Conservation (phyloP, 1,140 invertebrate species). For the Brachionus paranguensis region DNA sequence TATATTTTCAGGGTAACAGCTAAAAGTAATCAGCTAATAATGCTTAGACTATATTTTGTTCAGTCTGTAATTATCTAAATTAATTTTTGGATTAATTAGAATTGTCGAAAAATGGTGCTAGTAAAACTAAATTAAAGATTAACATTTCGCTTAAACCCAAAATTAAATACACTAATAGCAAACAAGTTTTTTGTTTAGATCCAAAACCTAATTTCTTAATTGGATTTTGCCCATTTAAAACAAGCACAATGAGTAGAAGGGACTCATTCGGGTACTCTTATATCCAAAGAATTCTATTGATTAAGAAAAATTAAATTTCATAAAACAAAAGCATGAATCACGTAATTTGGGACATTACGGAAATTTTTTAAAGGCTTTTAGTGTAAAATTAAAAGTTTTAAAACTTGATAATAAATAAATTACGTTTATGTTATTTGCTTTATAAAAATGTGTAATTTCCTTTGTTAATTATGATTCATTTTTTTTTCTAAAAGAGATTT, state of each 20-base stretch:
- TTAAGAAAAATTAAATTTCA: not conserved
- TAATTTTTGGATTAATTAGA: not conserved
- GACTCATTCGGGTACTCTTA: not conserved
- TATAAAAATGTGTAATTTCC: not conserved
- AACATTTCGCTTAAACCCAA: not conserved
- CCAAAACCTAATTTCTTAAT: not conserved
- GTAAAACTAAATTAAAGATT: constrained; percentile 20
- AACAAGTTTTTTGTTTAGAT: not conserved
- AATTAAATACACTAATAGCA: not conserved
- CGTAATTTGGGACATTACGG: not conserved
- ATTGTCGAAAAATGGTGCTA: constrained; percentile 5
- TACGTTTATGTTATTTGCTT: not conserved
- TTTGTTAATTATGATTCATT: not conserved
- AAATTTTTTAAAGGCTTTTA: not conserved
- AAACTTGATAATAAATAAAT: not conserved
- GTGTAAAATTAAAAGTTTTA: not conserved
- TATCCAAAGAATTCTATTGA: not conserved
- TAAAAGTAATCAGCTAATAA: not conserved
- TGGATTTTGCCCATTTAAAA: not conserved
- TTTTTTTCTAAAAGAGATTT: not conserved
- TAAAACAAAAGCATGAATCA: not conserved
- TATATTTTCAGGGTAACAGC: not conserved
- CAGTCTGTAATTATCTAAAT: not conserved
- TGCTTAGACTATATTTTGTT: not conserved
- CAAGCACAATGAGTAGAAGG: not conserved